Base-by-base conservation (phyloP, 2,113 vertebrate species). In the Gasterosteus nipponicus region DNA sequence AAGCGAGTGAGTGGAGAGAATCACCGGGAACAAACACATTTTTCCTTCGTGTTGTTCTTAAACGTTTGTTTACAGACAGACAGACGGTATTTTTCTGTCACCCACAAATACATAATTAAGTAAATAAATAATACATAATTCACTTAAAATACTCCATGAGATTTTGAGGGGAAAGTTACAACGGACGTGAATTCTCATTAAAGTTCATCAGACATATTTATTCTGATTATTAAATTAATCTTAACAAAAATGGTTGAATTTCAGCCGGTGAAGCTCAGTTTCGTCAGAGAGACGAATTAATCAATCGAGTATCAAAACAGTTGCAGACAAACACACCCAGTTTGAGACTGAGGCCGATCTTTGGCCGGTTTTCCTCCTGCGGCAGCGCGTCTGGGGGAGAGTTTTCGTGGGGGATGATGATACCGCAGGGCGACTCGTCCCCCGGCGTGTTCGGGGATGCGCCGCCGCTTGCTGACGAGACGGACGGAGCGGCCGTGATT, bases 341-440 rank as follows among this genome's bases (percentile, higher is more conserved):
- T 94, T 98, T 99, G 89, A 99, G 97, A 86, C 97, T 99, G 56
- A 99, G 96, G 85, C 97, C 98, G 85, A 99, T 98, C 95, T 98
- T 98, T 26, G 97, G 97, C 69, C 97, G 92, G 90, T 97, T 93
- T 33, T 99, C 98, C 58, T 99, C 98, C 1, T 95, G 96, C 0
- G 97, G 97, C 46, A 96, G 96, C 11, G 95, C 95, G 63, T 98
- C 97, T 0, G 96, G 97, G 10, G 98, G 98, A 0, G 98, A 99
- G 89, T 99, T 98, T 92, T 99, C 98, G 12, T 99, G 97, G 59
- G 98, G 98, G 82, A 99, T 99, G 88, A 99, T 99, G 90, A 99
- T 99, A 75, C 98, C 98, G 78, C 97, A 98, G 4, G 98, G 98
- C 62, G 98, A 99, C 80, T 99, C 98, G 19, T 98, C 96, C 38